Percentiles rank a stretch among this genome's conserved stretches.
phyloP scores from a whole-genome alignment of 1,140 invertebrate species.

The Lutraria rhynchaena region DNA sequence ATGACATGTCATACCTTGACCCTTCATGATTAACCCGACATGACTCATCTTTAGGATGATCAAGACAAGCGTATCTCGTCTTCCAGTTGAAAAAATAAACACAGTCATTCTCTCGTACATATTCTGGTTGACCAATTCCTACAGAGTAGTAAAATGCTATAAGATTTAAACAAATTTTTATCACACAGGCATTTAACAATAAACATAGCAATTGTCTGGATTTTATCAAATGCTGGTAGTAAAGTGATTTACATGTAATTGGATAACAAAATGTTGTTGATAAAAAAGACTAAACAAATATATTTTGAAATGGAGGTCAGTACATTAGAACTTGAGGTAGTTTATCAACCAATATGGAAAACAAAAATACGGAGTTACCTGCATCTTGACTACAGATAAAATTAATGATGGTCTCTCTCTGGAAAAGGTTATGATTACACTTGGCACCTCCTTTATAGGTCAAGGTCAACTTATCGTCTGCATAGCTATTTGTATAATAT shows the following conservation, averaged over 20 bases:
- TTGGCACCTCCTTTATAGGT: slow-evolving; percentile 73
- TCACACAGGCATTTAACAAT: no score
- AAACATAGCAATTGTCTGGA: no score
- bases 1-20: slow-evolving; percentile 75
- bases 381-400: slow-evolving; percentile 76
- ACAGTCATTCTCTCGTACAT: slow-evolving; percentile 71
- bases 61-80: slow-evolving; percentile 77
- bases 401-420: slow-evolving; percentile 74
- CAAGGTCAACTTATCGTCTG: slow-evolving; percentile 75
- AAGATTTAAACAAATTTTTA: no score
- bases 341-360: no score
- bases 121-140: slow-evolving; percentile 70
- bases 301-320: no score
- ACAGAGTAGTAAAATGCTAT: no score
- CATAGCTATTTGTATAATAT: slow-evolving; percentile 67
- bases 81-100: slow-evolving; percentile 77
- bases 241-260: no score
- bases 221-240: no score
- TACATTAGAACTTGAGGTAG: no score
- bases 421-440: slow-evolving; percentile 71
- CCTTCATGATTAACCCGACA: slow-evolving; percentile 67
- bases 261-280: no score
- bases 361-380: slow-evolving; percentile 63
- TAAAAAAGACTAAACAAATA: no score
- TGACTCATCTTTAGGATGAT: slow-evolving; percentile 63